Percentiles rank a stretch among this genome's conserved stretches.
phyloP scores from a whole-genome alignment of 1,140 invertebrate species.

The Achatina immaculata region DNA sequence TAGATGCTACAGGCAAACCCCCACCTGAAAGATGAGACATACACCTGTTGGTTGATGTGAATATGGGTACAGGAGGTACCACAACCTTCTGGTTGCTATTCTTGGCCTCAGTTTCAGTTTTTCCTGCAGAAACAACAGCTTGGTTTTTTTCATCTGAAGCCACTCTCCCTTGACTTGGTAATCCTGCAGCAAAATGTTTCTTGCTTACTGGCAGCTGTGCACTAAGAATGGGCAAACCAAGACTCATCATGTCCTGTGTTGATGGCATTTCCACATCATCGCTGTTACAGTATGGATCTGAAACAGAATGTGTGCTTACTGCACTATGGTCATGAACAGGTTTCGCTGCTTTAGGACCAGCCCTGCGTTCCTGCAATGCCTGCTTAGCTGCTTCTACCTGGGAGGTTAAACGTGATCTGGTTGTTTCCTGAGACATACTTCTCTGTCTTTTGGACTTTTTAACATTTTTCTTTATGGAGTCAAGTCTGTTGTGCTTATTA shows the following conservation, averaged over 20 bases:
- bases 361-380: neutral
- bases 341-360: neutral
- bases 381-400: neutral
- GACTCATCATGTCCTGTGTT: conserved; percentile 36
- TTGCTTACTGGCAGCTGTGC: conserved; percentile 7
- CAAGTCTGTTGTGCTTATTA: neutral
- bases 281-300: neutral
- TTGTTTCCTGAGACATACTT: neutral
- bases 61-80: neutral
- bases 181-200: neutral
- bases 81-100: neutral
- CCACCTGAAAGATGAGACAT: neutral
- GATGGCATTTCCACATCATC: conserved; percentile 39
- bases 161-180: conserved; percentile 11
- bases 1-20: neutral
- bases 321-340: neutral
- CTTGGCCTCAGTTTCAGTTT: neutral
- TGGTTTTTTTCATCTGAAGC: neutral
- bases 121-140: neutral
- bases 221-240: conserved; percentile 34
- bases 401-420: neutral
- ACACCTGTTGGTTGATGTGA: neutral
- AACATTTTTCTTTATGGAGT: neutral
- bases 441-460: neutral
- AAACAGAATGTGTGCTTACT: neutral